A percentile compares a stretch with the other conserved stretches of the same genome.
phyloP scores from a whole-genome alignment of 2,888 invertebrate genomes.

The Lypha dubia region DNA sequence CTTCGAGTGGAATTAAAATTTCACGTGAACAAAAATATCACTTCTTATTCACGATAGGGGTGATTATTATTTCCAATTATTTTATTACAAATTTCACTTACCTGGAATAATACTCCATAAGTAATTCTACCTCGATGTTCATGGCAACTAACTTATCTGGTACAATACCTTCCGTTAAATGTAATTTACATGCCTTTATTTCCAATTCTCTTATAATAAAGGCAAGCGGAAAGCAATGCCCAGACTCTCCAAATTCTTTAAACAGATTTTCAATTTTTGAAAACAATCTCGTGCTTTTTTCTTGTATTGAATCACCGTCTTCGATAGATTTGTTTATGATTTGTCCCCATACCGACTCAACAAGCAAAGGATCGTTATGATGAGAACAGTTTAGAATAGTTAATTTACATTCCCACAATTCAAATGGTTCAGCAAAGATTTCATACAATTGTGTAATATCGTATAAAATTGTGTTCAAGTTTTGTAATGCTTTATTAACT shows the following conservation, averaged over 20 bases:
- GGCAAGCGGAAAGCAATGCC: slow-evolving; percentile 94
- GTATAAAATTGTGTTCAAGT: slow-evolving; percentile 91
- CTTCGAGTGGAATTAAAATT: no score
- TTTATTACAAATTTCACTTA: slow-evolving; percentile 58
- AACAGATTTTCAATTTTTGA: slow-evolving; percentile 91
- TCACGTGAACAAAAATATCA: no score
- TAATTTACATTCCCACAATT: slow-evolving; percentile 96
- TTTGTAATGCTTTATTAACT: slow-evolving; percentile 86
- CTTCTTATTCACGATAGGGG: no score
- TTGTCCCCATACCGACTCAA: slow-evolving; percentile 96
- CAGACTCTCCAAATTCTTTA: slow-evolving; percentile 90
- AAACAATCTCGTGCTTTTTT: slow-evolving; percentile 87
- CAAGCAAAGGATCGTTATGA: slow-evolving; percentile 93
- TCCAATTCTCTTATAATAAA: slow-evolving; percentile 92
- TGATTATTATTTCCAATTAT: no score
- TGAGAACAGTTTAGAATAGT: slow-evolving; percentile 97
- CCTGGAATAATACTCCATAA: slow-evolving; percentile 91
- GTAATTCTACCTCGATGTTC: slow-evolving; percentile 89
- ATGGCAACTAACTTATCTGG: slow-evolving; percentile 90
- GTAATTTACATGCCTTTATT: slow-evolving; percentile 89
- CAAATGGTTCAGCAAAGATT: slow-evolving; percentile 95
- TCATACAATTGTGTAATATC: slow-evolving; percentile 96
- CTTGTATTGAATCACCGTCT: slow-evolving; percentile 83
- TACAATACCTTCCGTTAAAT: slow-evolving; percentile 89
- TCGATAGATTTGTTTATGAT: slow-evolving; percentile 85